Base-by-base conservation (phyloP, 2,113 vertebrate genomes). In the Sterrhoptilus dennistouni region DNA sequence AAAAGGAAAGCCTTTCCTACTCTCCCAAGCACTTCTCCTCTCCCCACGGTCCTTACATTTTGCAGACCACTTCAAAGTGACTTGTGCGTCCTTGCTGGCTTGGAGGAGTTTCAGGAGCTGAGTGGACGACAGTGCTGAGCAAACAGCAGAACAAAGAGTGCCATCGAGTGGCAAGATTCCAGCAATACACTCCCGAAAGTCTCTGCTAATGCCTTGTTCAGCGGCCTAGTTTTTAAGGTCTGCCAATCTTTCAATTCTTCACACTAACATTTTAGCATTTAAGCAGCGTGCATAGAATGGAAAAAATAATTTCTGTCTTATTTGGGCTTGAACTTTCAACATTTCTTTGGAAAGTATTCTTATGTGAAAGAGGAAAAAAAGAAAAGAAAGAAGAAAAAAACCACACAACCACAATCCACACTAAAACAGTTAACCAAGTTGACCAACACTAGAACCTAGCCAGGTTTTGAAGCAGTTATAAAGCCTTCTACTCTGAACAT, bases 101-200 rank as follows among this genome's bases (percentile, higher is more conserved):
- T 0, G 44, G 44, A 31, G 44, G 29, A 7, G 3, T 9, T 57
- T 25, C 28, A 4, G 40, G n/a, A 27, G 13, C 10, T 0, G 29
- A 18, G 33, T 0, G 33, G 28, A 27, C 2, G 5, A 0, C 2
- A 4, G 8, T 0, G 5, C 0, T 4, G 28, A 38, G 36, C 17
- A 28, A 59, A 80, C 53, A 68, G 63, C 0, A 61, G 36, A 86
- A 19, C 57, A 19, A 11, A 61, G 29, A 96, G 79, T 47, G 96
- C 81, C 96, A 96, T 70, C 95, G 31, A 80, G 94, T 42, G 96
- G 93, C 82, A 27, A 44, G 6, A 28, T 24, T 66, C 27, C 85
- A 33, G 42, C 35, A 81, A 8, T 5, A 33, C 93, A 83, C 22
- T 12, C 27, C 23, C 6, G 16, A 47, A 68, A 53, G 33, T 8